These are phyloP conservation scores for Gryllus longicercus DNA, from an alignment of 2,888 invertebrate genomes.

Conservation along the genomic window DNA sequence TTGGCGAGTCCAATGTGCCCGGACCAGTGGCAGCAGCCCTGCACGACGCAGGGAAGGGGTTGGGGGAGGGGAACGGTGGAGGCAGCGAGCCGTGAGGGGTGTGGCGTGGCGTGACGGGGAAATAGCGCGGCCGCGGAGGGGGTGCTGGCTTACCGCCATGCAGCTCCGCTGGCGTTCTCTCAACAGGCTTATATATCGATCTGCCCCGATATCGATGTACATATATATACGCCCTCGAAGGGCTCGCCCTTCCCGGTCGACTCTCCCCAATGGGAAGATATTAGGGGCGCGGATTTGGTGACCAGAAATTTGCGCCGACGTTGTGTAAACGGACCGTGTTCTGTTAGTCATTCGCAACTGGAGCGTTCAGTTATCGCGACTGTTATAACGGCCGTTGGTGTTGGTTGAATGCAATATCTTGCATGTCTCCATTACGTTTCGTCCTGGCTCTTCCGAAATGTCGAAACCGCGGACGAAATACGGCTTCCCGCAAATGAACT, in stretches of 20 bases:
- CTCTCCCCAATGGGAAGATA: background rate
- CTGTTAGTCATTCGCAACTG: background rate
- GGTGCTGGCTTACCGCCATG: constrained; percentile 1
- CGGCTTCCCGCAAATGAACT: too few species aligned
- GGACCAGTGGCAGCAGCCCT: too few species aligned
- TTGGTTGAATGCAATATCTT: too few species aligned
- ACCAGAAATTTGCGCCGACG: background rate
- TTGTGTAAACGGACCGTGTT: background rate
- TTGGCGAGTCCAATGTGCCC: too few species aligned
- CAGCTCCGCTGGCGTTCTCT: background rate
- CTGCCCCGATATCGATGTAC: background rate
- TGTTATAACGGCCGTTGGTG: too few species aligned
- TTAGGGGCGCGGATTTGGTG: constrained; percentile 11
- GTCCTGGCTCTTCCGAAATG: too few species aligned
- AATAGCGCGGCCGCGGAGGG: background rate
- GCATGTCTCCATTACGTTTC: too few species aligned
- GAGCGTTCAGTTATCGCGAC: too few species aligned
- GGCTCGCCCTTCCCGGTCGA: background rate
- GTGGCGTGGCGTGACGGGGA: too few species aligned
- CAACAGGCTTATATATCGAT: constrained; percentile 11
- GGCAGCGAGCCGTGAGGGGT: too few species aligned
- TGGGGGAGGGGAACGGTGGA: background rate
- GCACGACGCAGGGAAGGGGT: background rate
- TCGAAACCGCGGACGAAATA: too few species aligned
- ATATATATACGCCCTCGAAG: background rate